A percentile compares a stretch with the other conserved stretches of the same genome.
These are phyloP conservation scores for Hanleya hanleyi DNA, from an alignment of 2,888 invertebrate genomes.

Conservation along the genomic window DNA sequence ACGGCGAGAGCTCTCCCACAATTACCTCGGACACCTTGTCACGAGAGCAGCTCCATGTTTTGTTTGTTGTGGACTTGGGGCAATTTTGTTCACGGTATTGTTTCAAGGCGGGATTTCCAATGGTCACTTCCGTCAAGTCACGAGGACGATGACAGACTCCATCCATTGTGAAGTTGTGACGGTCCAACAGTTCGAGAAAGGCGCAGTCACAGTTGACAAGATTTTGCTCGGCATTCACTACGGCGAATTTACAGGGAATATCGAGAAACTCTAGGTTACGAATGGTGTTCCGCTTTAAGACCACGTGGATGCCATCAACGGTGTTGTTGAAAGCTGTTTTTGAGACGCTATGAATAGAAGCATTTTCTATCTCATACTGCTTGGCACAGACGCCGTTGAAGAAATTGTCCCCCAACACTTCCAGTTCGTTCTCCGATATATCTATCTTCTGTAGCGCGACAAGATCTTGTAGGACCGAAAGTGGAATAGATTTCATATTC, in stretches of 20 bases:
- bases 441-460: background rate
- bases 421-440: background rate
- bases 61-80: background rate
- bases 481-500: background rate
- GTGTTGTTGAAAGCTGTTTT: background rate
- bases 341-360: background rate
- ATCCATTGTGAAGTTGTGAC: background rate
- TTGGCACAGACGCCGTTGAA: background rate
- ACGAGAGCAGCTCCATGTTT: background rate
- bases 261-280: background rate
- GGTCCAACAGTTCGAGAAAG: background rate
- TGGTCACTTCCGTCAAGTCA: background rate
- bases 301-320: background rate
- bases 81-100: background rate
- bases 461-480: background rate
- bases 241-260: background rate
- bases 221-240: background rate
- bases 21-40: background rate
- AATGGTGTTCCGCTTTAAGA: background rate
- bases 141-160: background rate
- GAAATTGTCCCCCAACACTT: background rate
- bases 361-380: background rate
- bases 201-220: background rate
- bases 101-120: background rate
- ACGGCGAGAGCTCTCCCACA: background rate